phyloP scores from a whole-genome alignment of 2,797 vertebrate species.

The Pseudochromis fuscus region DNA sequence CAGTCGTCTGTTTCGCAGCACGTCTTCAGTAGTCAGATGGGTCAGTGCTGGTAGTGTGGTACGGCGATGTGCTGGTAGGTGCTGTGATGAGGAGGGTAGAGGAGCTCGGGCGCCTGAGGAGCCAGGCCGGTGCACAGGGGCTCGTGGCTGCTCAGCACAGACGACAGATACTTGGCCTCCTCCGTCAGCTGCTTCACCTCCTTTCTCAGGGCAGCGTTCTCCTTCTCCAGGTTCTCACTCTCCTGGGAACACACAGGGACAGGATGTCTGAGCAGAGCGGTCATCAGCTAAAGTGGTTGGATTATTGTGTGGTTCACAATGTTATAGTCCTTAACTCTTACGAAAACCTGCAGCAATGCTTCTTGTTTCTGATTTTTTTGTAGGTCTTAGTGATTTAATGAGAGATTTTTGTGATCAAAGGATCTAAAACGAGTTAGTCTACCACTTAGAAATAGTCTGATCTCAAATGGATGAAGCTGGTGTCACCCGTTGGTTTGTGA shows the following conservation, averaged over 20 bases:
- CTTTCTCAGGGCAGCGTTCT: slow-evolving; percentile 92
- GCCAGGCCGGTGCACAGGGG: slow-evolving; percentile 89
- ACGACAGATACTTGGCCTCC: slow-evolving; percentile 93
- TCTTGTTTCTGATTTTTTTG: neutral
- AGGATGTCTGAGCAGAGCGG: neutral
- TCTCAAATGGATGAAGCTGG: too few relatives aligned
- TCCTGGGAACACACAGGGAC: slow-evolving; percentile 85
- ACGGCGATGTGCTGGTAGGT: slow-evolving; percentile 91
- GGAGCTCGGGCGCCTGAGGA: slow-evolving; percentile 85
- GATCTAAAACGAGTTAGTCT: too few relatives aligned
- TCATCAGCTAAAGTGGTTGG: neutral
- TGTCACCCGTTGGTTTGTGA: too few relatives aligned
- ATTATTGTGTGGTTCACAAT: neutral
- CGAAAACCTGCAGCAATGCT: too few relatives aligned
- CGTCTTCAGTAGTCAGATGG: slow-evolving; percentile 32
- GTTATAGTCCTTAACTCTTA: too few relatives aligned
- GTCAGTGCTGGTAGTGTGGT: slow-evolving; percentile 94
- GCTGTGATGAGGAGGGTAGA: slow-evolving; percentile 86
- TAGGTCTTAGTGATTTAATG: too few relatives aligned
- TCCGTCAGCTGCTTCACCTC: slow-evolving; percentile 95
- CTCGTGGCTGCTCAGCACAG: slow-evolving; percentile 93
- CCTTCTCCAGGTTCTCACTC: slow-evolving; percentile 95
- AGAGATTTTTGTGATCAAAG: too few relatives aligned
- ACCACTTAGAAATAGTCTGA: too few relatives aligned
- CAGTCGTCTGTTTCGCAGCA: slow-evolving; percentile 63